Base-by-base conservation (phyloP, 2,888 invertebrate species). In the Altica lythri region DNA sequence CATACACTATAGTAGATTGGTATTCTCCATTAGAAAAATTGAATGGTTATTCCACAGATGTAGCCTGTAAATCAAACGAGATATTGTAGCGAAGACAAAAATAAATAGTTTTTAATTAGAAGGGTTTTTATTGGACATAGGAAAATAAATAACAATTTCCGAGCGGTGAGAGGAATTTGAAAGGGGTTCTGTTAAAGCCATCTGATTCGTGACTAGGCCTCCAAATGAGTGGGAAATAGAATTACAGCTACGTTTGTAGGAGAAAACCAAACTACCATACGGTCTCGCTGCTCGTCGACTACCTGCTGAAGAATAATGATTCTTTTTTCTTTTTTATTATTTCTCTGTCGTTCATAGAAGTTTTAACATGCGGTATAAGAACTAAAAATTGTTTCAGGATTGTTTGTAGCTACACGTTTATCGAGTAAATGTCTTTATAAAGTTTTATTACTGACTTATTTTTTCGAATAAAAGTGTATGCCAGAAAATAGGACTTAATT, bases 131-230 rank as follows among this genome's bases (percentile, higher is more conserved):
- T 53, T 50, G 53, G 40, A 55, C 54, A 54, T 52, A 52, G 38
- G 40, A 40, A 59, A 59, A 64, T 64, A 64, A 64, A 62, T 62
- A 64, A 62, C 61, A 64, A 57, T 64, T 61, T 57, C 55, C 44
- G 47, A 46, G 35, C 47, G 54, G 50, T 46, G 57, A 52, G 53
- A 52, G 55, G 57, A 60, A 64, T 61, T 57, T 57, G 57, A 54
- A 58, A 60, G 58, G 57, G 57, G 53, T 55, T 60, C 44, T 45
- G 54, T 53, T 53, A 52, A 60, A 62, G 62, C 61, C 60, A 56
- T 62, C 57, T 55, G 62, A 59, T 40, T 55, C 64, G 62, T 64
- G 64, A 64, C 62, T 48, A 50, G 64, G 34, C 43, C 38, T 48
- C 59, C 50, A 61, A 62, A 62, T 55, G 60, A 57, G 57, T 54